Conservation (phyloP, 2,113 vertebrate genomes). For the Gymnarchus niloticus region DNA sequence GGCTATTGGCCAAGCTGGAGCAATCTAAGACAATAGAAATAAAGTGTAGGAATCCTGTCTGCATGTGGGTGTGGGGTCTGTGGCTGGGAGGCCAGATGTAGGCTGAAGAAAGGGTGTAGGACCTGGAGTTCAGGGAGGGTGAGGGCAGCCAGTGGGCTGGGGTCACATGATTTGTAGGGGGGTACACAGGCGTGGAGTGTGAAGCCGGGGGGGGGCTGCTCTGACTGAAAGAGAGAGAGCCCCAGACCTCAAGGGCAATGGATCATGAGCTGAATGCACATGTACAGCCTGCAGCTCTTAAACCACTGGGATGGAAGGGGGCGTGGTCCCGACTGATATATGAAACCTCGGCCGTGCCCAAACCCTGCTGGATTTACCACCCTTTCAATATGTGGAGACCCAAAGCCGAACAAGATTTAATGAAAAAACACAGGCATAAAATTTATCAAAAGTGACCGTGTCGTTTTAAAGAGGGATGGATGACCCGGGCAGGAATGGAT, state of each 20-base stretch:
- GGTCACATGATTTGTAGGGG: not conserved
- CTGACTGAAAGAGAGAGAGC: constrained; percentile 11
- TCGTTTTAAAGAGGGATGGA: not conserved
- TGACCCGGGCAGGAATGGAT: not conserved
- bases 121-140: not conserved
- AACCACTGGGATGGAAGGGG: not conserved
- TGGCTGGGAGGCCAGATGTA: not conserved
- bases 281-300: constrained; percentile 44
- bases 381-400: constrained; percentile 28
- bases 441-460: not conserved
- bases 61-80: not conserved
- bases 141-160: not conserved
- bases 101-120: not conserved
- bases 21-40: not conserved
- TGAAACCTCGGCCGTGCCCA: constrained; percentile 26
- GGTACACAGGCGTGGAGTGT: not conserved
- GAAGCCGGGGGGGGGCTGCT: not conserved
- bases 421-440: not conserved
- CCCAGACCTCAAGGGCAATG: not conserved
- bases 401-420: constrained; percentile 44
- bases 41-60: not conserved
- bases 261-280: constrained; percentile 38
- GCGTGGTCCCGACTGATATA: constrained; percentile 40
- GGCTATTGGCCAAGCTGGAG: not conserved
- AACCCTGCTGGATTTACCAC: constrained; percentile 25